Conservation (phyloP, 2,797 vertebrate species). For the Phrynocephalus guinanensis region DNA sequence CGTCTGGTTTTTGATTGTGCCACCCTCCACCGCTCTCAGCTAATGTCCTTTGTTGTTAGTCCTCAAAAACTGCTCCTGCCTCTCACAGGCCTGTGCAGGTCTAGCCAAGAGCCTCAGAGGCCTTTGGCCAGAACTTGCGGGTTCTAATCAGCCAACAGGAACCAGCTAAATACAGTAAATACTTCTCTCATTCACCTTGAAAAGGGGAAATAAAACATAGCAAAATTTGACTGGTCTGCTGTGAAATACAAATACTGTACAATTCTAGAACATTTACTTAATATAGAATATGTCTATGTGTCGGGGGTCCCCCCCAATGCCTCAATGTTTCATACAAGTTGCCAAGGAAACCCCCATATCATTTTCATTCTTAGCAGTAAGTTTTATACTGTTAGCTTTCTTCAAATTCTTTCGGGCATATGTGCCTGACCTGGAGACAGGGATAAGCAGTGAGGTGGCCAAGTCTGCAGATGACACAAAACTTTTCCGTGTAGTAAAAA, state of each 20-base stretch:
- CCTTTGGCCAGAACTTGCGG: not conserved
- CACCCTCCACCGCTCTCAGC: not conserved
- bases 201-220: too few relatives aligned
- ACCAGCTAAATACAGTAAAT: not conserved
- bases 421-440: not conserved
- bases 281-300: slow-evolving; percentile 7
- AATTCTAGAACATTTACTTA: slow-evolving; percentile 13
- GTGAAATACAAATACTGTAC: slow-evolving; percentile 9
- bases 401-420: not conserved
- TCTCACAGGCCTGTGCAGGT: not conserved
- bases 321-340: not conserved
- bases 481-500: too few relatives aligned
- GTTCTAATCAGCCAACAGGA: not conserved
- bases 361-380: not conserved
- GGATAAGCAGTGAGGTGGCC: too few relatives aligned
- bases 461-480: too few relatives aligned
- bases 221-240: slow-evolving; percentile 7
- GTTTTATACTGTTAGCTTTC: not conserved
- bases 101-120: not conserved
- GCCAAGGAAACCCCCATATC: not conserved
- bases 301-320: not conserved
- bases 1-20: not conserved
- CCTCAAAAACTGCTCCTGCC: not conserved
- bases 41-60: not conserved
- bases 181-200: not conserved